Evolutionary conservation across 2,888 invertebrate species (phyloP), one percentile per base, ranked within the genome.

Genomic region (Megamerina dolium): DNA sequence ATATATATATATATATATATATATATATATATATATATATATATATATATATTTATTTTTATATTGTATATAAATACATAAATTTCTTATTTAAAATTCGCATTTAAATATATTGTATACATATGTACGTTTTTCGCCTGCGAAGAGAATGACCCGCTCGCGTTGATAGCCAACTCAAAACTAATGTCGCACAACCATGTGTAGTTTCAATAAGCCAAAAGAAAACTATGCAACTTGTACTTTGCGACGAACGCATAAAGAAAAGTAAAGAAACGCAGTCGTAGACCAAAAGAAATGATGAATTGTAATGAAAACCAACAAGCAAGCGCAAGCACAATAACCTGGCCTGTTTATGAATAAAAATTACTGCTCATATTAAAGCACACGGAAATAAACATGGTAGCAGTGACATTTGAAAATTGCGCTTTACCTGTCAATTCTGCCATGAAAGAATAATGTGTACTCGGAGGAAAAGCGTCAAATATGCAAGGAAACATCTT

Each of bases 141-240:
- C 64, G 66, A 65, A 68, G 66, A 70, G 65, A 70, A 67, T 66
- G 71, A 70, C 70, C 70, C 72, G 72, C 72, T 72, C 72, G 72
- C 71, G 72, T 70, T 72, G 72, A 66, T 67, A 71, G 70, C 70
- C 72, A 72, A 72, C 72, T 71, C 72, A 72, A 72, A 72, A 72
- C 72, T 72, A 64, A 68, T 69, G 64, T 61, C 63, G 64, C 60
- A 63, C 61, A 54, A 66, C 58, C 60, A 60, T 58, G 57, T 59
- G 57, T 57, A 59, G 60, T 57, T 51, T 46, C 48, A 51, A 50
- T 49, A 50, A 52, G 50, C 60, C 54, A 47, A 52, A 56, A 52
- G 50, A 53, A 57, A 54, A 46, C 38, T 31, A 5, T 31, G 31
- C n/a, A 31, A 31, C n/a, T 14, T 14, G 14, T 14, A 10, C n/a